Conservation (phyloP, 2,888 invertebrate species). For the Tromatobia lineatoria region DNA sequence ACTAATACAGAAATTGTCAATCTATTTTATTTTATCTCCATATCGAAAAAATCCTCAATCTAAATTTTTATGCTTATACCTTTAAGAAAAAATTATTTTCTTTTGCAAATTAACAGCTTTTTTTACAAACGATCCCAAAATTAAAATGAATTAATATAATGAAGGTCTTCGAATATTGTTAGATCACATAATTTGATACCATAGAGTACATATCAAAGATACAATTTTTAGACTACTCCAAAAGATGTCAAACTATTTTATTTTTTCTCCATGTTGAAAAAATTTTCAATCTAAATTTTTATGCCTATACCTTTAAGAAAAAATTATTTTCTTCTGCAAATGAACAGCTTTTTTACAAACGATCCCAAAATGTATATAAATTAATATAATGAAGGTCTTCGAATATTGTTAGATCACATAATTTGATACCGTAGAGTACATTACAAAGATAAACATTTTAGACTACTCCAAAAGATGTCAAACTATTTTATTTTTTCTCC, state of each 20-base stretch:
- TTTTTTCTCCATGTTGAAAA: not conserved
- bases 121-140: not conserved
- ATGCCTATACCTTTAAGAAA: no score
- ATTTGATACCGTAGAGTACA: no score
- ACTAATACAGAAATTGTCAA: no score
- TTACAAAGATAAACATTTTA: no score
- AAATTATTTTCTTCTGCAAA: no score
- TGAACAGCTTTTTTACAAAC: no score
- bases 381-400: no score
- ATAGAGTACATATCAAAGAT: constrained; percentile 11
- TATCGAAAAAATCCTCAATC: not conserved
- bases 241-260: not conserved
- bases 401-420: no score
- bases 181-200: constrained; percentile 1
- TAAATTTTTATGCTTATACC: not conserved
- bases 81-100: no score
- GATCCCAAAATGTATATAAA: no score
- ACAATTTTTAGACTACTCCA: no score
- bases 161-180: not conserved
- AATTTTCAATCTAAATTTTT: not conserved
- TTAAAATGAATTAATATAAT: not conserved
- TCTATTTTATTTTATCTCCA: not conserved
- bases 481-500: not conserved
- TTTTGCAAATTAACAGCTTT: not conserved
- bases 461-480: no score